Conservation (phyloP, 2,888 invertebrate genomes). For the Napeogenes inachia region DNA sequence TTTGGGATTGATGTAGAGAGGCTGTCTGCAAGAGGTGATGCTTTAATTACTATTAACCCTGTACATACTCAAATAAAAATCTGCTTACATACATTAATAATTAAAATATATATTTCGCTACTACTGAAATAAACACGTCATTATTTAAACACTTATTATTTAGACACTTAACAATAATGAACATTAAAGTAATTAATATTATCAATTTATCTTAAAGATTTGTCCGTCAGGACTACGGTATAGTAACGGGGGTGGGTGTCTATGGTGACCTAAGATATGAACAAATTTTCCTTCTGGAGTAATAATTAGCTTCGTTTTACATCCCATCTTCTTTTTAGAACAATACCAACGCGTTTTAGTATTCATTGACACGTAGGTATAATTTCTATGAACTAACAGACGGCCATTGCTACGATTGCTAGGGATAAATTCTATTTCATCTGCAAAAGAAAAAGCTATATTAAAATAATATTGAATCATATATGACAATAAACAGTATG, state of each 20-base stretch:
- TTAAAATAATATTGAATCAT: no score
- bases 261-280: conserved; percentile 29
- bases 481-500: no score
- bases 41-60: no score
- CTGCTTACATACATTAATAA: no score
- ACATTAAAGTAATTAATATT: not conserved
- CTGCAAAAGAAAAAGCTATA: conserved; percentile 13
- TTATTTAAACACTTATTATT: no score
- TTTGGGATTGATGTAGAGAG: no score
- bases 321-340: conserved; percentile 31
- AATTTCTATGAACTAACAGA: conserved; percentile 30
- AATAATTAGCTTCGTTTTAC: conserved; percentile 26
- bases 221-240: conserved; percentile 14
- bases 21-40: no score
- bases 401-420: conserved; percentile 30
- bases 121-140: no score
- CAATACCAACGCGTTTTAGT: conserved; percentile 38
- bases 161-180: no score
- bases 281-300: conserved; percentile 20
- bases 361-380: conserved; percentile 32
- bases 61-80: no score
- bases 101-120: no score
- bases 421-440: conserved; percentile 28
- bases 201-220: conserved; percentile 7
- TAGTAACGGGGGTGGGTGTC: conserved; percentile 30